A percentile compares a stretch with the other conserved stretches of the same genome.
Conservation (phyloP, 1,140 invertebrate species). For the Solen grandis region DNA sequence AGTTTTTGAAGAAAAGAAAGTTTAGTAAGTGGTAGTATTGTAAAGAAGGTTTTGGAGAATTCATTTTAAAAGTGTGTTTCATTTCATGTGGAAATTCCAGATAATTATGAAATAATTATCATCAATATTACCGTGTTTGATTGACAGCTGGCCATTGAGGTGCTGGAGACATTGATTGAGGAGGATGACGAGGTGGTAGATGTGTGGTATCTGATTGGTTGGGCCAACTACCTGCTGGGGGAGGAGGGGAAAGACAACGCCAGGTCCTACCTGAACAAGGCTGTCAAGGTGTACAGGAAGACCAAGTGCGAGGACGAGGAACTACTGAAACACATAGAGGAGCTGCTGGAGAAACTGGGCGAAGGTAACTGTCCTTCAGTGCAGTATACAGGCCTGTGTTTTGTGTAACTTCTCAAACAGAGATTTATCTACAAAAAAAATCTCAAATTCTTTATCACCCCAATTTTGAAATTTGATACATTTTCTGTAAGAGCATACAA, state of each 20-base stretch:
- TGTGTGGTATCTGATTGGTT: slow-evolving; percentile 79
- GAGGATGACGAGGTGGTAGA: slow-evolving; percentile 69
- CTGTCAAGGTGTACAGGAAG: slow-evolving; percentile 68
- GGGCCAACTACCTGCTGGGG: slow-evolving; percentile 69
- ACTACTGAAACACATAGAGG: slow-evolving; percentile 71
- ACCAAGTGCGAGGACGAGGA: slow-evolving; percentile 68
- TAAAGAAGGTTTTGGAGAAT: no score
- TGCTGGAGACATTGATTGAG: slow-evolving; percentile 66
- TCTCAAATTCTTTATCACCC: neutral
- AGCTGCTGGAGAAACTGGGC: slow-evolving; percentile 70
- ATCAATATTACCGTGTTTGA: no score
- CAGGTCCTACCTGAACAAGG: slow-evolving; percentile 53
- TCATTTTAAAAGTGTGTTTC: no score
- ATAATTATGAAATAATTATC: no score
- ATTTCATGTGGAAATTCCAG: no score
- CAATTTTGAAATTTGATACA: neutral
- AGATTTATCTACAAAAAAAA: neutral
- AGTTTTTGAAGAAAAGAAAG: no score
- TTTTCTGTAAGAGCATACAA: neutral
- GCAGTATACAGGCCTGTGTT: neutral
- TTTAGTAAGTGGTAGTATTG: no score
- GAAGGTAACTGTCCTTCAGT: slow-evolving; percentile 56
- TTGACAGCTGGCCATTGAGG: slow-evolving; percentile 62
- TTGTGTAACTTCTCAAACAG: neutral
- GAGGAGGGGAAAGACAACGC: slow-evolving; percentile 70